phyloP scores from a whole-genome alignment of 2,888 invertebrate species.

The Pollenia amentaria region DNA sequence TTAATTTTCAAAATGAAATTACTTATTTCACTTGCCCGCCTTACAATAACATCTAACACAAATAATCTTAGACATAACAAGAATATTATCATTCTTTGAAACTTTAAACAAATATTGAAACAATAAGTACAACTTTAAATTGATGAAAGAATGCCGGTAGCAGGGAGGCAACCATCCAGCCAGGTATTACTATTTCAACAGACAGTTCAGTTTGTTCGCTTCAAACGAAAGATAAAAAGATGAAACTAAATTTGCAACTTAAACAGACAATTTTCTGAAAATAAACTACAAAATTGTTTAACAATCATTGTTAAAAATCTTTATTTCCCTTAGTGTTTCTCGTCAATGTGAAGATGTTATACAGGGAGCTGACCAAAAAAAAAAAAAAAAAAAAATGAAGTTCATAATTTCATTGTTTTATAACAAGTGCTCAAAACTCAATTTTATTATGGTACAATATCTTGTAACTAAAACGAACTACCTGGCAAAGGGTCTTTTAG shows the following conservation, averaged over 20 bases:
- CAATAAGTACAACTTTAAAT: constrained; percentile 53
- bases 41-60: neutral
- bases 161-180: neutral
- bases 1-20: constrained; percentile 25
- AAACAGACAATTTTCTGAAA: constrained; percentile 50
- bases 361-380: constrained; percentile 43
- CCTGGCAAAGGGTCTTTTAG: neutral
- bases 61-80: constrained; percentile 32
- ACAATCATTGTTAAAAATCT: constrained; percentile 48
- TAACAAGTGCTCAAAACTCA: constrained; percentile 36
- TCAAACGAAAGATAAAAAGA: constrained; percentile 12
- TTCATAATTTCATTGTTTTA: constrained; percentile 64
- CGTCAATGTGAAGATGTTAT: constrained; percentile 33
- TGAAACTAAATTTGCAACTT: constrained; percentile 55
- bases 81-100: constrained; percentile 41
- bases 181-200: constrained; percentile 7
- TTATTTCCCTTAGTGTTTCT: neutral
- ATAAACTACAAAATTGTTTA: constrained; percentile 45
- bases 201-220: neutral
- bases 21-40: neutral
- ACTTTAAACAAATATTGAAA: constrained; percentile 65
- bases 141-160: constrained; percentile 41
- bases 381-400: constrained; percentile 26
- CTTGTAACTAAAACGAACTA: neutral
- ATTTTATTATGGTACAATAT: neutral